Conservation (phyloP, 2,797 vertebrate genomes). For the Notolabrus celidotus region DNA sequence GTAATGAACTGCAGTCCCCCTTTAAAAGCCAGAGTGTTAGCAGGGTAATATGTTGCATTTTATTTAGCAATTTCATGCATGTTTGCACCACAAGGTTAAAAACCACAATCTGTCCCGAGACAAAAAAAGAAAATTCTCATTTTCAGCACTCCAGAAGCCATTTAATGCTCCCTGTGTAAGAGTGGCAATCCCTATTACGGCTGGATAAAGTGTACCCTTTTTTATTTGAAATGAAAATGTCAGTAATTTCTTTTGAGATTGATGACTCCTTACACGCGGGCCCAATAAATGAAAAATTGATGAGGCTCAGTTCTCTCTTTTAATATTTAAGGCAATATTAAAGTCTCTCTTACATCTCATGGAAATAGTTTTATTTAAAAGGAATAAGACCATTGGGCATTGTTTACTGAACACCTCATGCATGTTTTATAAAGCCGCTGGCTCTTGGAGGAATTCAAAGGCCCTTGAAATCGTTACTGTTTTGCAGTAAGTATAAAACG, state of each 20-base stretch:
- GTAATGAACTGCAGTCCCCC: conserved; percentile 62
- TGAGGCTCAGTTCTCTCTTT: conserved; percentile 90
- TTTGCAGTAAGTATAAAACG: conserved; percentile 87
- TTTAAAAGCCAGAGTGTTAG: conserved; percentile 57
- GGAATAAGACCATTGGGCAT: conserved; percentile 91
- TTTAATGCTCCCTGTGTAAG: conserved; percentile 82
- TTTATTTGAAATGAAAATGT: conserved; percentile 93
- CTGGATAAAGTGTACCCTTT: conserved; percentile 91
- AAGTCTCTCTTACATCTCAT: conserved; percentile 87
- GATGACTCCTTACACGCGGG: conserved; percentile 88
- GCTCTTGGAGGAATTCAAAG: conserved; percentile 86
- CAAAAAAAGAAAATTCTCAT: conserved; percentile 76
- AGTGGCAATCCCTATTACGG: conserved; percentile 87
- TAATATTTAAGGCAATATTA: conserved; percentile 94
- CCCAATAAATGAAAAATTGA: conserved; percentile 93
- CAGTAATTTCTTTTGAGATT: conserved; percentile 91
- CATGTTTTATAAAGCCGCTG: conserved; percentile 87
- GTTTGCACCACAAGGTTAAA: conserved; percentile 82
- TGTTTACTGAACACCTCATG: conserved; percentile 91
- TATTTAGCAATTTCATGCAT: conserved; percentile 80
- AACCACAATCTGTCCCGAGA: conserved; percentile 80
- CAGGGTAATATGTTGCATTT: conserved; percentile 71
- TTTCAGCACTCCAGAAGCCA: conserved; percentile 83
- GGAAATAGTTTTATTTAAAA: conserved; percentile 92
- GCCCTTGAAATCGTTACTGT: conserved; percentile 86